Evolutionary conservation across 2,888 invertebrate genomes (phyloP), one percentile per base, ranked within the genome.

Genomic region (Pristionchus maxplancki): DNA sequence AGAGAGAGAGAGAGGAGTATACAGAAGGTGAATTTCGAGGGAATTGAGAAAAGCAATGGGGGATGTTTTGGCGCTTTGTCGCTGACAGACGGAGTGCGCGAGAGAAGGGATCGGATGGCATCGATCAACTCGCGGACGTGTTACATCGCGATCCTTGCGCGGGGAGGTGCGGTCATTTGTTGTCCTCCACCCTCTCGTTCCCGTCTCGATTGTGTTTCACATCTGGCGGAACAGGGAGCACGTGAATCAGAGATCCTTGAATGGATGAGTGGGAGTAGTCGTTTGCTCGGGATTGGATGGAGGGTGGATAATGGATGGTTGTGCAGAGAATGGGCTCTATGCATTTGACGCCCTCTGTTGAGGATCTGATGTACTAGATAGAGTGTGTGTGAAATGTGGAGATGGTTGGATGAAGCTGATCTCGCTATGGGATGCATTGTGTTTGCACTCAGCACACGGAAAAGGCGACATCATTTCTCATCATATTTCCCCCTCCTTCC

Each of bases 401-500:
- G 44, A 20, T 11, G 17, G 6, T 40, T 71, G 71, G 78, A 48
- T 28, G 40, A 48, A 44, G 58, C 58, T n/a, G 58, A 58, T 58
- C 58, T 58, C 58, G 20, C 20, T 58, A 58, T 58, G 1, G n/a
- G 58, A 58, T 58, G 58, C 58, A 58, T 58, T 78, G 78, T 78
- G 44, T 78, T 44, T 78, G 44, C 78, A 28, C 28, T 40, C 78
- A 37, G 71, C 78, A 78, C 78, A 78, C 78, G 78, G 78, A 78
- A 78, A 58, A 28, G 78, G 13, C 9, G 64, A 78, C 78, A 78
- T 78, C 78, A 78, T 78, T 78, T 78, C 78, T 78, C 78, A 44
- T 48, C 78, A 78, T 44, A 78, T 48, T 78, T 78, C 78, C 20
- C 28, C 58, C 78, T 44, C 74, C 71, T 17, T 28, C 40, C n/a